A percentile compares a stretch with the other conserved stretches of the same genome.
These are phyloP conservation scores for Lasioglossum leucozonium DNA, from an alignment of 2,888 invertebrate genomes.

Conservation along the genomic window DNA sequence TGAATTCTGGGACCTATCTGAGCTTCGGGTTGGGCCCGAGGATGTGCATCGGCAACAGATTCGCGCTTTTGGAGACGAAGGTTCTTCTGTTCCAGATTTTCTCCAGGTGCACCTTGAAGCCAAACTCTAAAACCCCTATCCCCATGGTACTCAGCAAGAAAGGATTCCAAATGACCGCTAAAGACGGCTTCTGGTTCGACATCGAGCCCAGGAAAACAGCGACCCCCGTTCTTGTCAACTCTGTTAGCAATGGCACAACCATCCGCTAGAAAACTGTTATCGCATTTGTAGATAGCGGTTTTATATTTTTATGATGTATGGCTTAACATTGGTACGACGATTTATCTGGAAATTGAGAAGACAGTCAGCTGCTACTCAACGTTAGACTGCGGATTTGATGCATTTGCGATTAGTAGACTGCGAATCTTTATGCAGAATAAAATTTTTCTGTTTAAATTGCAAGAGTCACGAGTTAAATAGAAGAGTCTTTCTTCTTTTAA, in stretches of 20 bases:
- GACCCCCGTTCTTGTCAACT: not conserved
- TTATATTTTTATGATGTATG: not conserved
- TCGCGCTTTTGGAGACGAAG: constrained; percentile 72
- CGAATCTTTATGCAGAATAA: too few relatives aligned
- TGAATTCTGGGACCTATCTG: constrained; percentile 75
- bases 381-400: too few relatives aligned
- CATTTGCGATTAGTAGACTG: too few relatives aligned
- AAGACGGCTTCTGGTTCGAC: constrained; percentile 74
- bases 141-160: constrained; percentile 63
- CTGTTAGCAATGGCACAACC: not conserved
- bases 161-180: constrained; percentile 54
- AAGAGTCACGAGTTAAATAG: too few relatives aligned
- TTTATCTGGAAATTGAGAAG: not conserved
- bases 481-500: too few relatives aligned
- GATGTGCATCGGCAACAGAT: constrained; percentile 80
- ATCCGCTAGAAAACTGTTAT: not conserved
- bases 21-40: constrained; percentile 83
- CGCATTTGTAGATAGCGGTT: not conserved
- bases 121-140: constrained; percentile 65
- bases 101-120: constrained; percentile 61
- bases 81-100: constrained; percentile 70
- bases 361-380: not conserved
- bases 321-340: not conserved
- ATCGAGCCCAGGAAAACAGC: constrained; percentile 50
- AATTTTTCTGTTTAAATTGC: too few relatives aligned